Evolutionary conservation across 2,797 vertebrate genomes (phyloP), one percentile per base, ranked within the genome.

Genomic region (Borostomias antarcticus): DNA sequence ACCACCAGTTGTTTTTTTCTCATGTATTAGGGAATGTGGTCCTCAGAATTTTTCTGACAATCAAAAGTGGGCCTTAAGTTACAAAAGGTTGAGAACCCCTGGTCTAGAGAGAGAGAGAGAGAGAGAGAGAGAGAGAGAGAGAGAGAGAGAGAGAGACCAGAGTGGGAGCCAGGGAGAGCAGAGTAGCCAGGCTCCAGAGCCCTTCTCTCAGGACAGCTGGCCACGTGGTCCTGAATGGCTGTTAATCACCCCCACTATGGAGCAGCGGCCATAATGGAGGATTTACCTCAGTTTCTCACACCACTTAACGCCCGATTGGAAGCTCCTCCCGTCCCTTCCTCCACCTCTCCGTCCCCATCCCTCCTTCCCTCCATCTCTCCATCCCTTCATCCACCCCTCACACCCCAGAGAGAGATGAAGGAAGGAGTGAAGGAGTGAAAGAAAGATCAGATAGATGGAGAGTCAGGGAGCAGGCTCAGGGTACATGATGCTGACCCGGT

Each of bases 261-360:
- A 78, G 70, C 77, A 80, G 78, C 73, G 77, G 80, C 74, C 53
- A 78, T 86, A 87, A 86, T 84, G 69, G 72, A 88, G 74, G 80
- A 85, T 89, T 89, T 89, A 86, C 88, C 79, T 82, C 72, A 72
- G 77, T 70, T 87, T 78, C 83, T 88, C 73, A 72, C 82, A 86
- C 72, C 85, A 87, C 86, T 90, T 88, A 88, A 75, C 76, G 72
- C 66, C 82, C 78, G 82, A 59, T 80, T 74, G 75, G 88, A 79
- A 78, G 58, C 48, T 72, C 59, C 37, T 45, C 29, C 65, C 60
- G 54, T 65, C 65, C 68, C 54, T 40, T 47, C 69, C 52, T 68
- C 53, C 62, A 52, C 58, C 53, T 9, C n/a, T 11, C 13, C 45
- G 19, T 33, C 19, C 17, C 26, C 52, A 54, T 30, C 58, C 37